Conservation (phyloP, 2,888 invertebrate species). For the Lepetodrilus schrolli region DNA sequence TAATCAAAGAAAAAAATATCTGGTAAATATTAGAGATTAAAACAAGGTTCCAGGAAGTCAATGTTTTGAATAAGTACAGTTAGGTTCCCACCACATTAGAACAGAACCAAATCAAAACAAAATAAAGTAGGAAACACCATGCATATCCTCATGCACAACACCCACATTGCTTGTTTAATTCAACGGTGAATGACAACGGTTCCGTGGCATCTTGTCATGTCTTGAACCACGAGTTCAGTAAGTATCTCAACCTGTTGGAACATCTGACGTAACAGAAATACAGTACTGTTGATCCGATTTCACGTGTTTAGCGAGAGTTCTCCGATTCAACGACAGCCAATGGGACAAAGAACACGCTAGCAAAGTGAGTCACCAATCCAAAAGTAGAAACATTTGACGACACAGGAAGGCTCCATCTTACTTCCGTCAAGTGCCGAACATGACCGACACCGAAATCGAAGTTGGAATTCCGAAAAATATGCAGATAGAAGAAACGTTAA, state of each 20-base stretch:
- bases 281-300: conserved; percentile 4
- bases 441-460: conserved; percentile 4
- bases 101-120: neutral
- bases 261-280: conserved; percentile 8
- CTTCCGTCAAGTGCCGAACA: conserved; percentile 14
- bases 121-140: neutral
- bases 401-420: conserved; percentile 26
- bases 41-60: no score
- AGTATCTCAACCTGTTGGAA: conserved; percentile 20
- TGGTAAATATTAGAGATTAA: no score
- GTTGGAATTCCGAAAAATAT: neutral
- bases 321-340: conserved; percentile 40
- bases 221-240: no score
- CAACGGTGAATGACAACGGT: no score
- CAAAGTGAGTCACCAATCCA: conserved; percentile 44
- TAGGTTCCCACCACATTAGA: no score
- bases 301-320: neutral
- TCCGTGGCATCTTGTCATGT: no score
- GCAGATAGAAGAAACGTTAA: neutral
- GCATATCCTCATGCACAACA: conserved; percentile 4
- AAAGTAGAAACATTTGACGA: conserved; percentile 25
- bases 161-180: conserved; percentile 20
- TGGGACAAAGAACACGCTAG: conserved; percentile 67
- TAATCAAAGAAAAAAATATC: no score
- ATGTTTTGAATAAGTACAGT: no score